These are phyloP conservation scores for Thalpophila matura DNA, from an alignment of 2,888 invertebrate genomes.

Conservation along the genomic window DNA sequence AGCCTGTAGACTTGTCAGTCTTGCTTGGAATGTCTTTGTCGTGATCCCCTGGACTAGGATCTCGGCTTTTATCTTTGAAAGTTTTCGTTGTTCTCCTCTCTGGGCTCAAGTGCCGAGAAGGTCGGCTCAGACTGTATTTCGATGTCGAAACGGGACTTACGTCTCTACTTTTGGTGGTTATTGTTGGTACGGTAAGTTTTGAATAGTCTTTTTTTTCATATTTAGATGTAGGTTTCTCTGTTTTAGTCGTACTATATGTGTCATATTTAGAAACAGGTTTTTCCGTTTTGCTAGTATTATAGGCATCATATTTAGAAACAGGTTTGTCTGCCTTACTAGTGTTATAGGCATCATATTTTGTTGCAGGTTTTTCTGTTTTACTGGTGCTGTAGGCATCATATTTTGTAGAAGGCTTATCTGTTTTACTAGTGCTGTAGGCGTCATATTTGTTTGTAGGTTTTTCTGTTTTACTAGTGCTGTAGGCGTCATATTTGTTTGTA, in stretches of 20 bases:
- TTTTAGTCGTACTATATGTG: constrained; percentile 58
- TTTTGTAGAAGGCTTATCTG: constrained; percentile 70
- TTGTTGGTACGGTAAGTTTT: constrained; percentile 79
- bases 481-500: constrained; percentile 60
- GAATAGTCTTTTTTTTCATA: constrained; percentile 89
- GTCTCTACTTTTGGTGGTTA: constrained; percentile 87
- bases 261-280: constrained; percentile 77
- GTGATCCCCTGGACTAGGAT: constrained; percentile 90
- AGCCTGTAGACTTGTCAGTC: constrained; percentile 89
- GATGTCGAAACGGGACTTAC: constrained; percentile 89
- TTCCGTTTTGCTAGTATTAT: constrained; percentile 59
- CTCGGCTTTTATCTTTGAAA: constrained; percentile 87
- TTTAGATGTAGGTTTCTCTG: constrained; percentile 70
- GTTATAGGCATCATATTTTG: constrained; percentile 77
- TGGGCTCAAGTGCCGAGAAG: constrained; percentile 88
- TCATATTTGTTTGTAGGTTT: constrained; percentile 76
- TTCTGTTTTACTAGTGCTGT: constrained; percentile 60
- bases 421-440: constrained; percentile 57
- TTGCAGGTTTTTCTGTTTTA: constrained; percentile 68
- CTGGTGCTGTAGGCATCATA: constrained; percentile 69
- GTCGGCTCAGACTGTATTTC: constrained; percentile 82
- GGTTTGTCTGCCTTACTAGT: constrained; percentile 67
- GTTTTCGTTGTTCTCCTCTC: constrained; percentile 82
- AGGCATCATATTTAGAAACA: constrained; percentile 75
- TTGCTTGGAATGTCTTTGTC: constrained; percentile 90